Base-by-base conservation (phyloP, 2,888 invertebrate genomes). In the Hypercompe scribonia region DNA sequence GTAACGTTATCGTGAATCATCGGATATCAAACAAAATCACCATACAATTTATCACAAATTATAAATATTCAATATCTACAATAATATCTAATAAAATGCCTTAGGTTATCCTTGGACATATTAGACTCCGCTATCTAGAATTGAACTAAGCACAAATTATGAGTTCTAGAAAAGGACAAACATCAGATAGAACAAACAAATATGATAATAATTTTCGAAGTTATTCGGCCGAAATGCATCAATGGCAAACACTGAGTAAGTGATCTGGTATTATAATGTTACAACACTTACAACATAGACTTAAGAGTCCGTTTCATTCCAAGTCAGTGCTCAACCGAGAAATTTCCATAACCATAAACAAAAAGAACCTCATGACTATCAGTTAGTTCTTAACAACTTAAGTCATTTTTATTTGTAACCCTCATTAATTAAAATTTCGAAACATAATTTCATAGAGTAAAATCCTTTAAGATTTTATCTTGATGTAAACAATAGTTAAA, bases 381-480 rank as follows among this genome's bases (percentile, higher is more conserved):
- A 3, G 28, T 31, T 31, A 7, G 2, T 61, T 31, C 15, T 15
- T 31, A 31, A 7, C 1, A 61, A 61, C 61, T 61, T 5, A 18
- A 18, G 0, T 61, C n/a, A 11, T 15, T 58, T 28, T 58, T 13
- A 58, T 13, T 58, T 54, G 54, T 28, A 61, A 61, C 61, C 61
- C 5, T 61, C 61, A 61, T 8, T 31, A 31, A 61, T 8, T 31
- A 31, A 31, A 2, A 61, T 61, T 61, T 61, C 61, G 61, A 61
- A 61, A 61, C 7, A 61, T 8, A 61, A 54, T 24, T 34, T 68
- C 5, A 28, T 58, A 39, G 4, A 18, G 1, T 31, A 24, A 58
- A 36, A 68, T 39, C 68, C 13, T 61, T 39, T 39, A 11, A 68
- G 15, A 61, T 61, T 42, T 63, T 42, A 63, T 61, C 69, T 68